Conservation (phyloP, 2,888 invertebrate species). For the Amiota communis region DNA sequence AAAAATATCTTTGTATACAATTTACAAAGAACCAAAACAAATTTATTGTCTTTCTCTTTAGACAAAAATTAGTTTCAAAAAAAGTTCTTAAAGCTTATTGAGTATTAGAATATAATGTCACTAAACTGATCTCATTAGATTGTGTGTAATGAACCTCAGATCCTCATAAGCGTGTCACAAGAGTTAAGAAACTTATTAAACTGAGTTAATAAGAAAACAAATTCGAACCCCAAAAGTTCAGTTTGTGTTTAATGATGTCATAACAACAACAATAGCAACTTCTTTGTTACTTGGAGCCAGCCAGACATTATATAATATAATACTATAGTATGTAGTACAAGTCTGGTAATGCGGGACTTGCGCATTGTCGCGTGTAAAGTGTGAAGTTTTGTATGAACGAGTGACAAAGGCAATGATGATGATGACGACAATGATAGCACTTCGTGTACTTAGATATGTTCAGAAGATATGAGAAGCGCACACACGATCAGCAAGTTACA, state of each 20-base stretch:
- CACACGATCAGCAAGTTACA: background rate
- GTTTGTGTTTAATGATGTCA: background rate
- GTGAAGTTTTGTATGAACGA: background rate
- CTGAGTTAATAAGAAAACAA: background rate
- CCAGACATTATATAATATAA: background rate
- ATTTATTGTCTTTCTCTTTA: too few relatives aligned
- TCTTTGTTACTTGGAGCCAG: background rate
- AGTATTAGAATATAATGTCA: too few relatives aligned
- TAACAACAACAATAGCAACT: background rate
- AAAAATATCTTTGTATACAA: too few relatives aligned
- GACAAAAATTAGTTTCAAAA: too few relatives aligned
- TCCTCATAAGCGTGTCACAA: too few relatives aligned
- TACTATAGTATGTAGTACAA: background rate
- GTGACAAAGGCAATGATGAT: background rate
- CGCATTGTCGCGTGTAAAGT: conserved; percentile 11
- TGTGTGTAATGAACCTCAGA: too few relatives aligned
- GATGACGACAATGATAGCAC: background rate
- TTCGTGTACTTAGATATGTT: conserved; percentile 7
- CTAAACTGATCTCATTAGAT: too few relatives aligned
- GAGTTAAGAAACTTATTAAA: too few relatives aligned
- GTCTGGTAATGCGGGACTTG: too few relatives aligned
- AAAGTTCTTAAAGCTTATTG: too few relatives aligned
- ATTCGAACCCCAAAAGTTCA: conserved; percentile 16
- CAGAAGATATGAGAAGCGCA: background rate
- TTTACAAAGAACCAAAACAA: too few relatives aligned